Conservation (phyloP, 53 echinoderm and acorn worm species). For the Holothuria scabra region DNA sequence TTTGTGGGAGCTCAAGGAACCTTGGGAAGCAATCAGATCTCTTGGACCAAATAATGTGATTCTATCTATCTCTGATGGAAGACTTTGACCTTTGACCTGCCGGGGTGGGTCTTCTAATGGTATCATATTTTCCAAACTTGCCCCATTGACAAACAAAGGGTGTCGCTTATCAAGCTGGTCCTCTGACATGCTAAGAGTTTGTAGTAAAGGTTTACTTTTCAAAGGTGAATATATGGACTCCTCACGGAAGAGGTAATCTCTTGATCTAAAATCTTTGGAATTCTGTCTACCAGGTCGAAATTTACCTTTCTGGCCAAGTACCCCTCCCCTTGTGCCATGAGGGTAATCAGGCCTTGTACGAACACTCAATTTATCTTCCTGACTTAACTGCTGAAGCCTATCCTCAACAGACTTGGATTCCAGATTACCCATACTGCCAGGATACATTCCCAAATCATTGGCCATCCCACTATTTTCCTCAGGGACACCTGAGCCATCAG, state of each 20-base stretch:
- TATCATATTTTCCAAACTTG: conserved; percentile 7
- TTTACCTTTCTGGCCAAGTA: not conserved
- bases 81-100: conserved; percentile 59
- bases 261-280: conserved; percentile 8
- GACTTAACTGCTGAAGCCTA: conserved; percentile 38
- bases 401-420: conserved; percentile 52
- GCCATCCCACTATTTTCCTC: not conserved
- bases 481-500: conserved; percentile 11
- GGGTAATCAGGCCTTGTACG: conserved; percentile 54
- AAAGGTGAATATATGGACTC: conserved; percentile 12
- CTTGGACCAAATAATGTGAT: conserved; percentile 68
- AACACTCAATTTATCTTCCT: conserved; percentile 67
- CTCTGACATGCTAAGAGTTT: conserved; percentile 31
- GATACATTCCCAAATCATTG: not conserved
- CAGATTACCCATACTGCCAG: conserved; percentile 42
- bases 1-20: conserved; percentile 30
- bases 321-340: conserved; percentile 36
- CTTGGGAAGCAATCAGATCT: conserved; percentile 57
- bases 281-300: conserved; percentile 11
- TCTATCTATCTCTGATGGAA: conserved; percentile 58
- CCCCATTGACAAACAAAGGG: conserved; percentile 5
- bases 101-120: conserved; percentile 24
- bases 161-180: conserved; percentile 11
- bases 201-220: conserved; percentile 5
- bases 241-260: conserved; percentile 11